These are phyloP conservation scores for Meiosimyza platycephala DNA, from an alignment of 2,888 invertebrate species.

Conservation along the genomic window DNA sequence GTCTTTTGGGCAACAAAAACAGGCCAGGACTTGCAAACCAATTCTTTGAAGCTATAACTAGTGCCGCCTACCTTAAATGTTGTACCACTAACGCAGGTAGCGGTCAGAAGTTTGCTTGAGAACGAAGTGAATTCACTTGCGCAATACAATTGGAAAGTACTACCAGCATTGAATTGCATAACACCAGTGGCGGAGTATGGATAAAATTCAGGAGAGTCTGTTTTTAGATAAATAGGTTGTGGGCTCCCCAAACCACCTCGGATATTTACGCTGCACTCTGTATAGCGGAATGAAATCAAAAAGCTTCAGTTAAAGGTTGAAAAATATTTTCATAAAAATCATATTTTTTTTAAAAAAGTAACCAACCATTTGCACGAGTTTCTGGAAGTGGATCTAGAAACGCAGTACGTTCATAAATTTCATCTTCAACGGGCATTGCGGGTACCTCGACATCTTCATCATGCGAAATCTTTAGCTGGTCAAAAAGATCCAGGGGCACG, in stretches of 20 bases:
- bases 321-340: background rate
- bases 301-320: background rate
- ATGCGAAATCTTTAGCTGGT: conserved; percentile 30
- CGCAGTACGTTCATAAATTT: conserved; percentile 43
- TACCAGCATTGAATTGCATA: conserved; percentile 54
- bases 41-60: conserved; percentile 56
- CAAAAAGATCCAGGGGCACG: conserved; percentile 34
- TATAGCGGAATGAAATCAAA: background rate
- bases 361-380: conserved; percentile 51
- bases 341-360: background rate
- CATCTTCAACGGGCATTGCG: conserved; percentile 45
- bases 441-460: conserved; percentile 43
- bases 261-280: conserved; percentile 55
- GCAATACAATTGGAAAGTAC: conserved; percentile 60
- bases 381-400: conserved; percentile 41
- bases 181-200: conserved; percentile 54
- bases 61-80: conserved; percentile 56
- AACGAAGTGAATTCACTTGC: conserved; percentile 53
- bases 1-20: conserved; percentile 57
- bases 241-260: conserved; percentile 66
- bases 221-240: conserved; percentile 71
- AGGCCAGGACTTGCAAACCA: conserved; percentile 63
- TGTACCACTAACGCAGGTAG: conserved; percentile 58
- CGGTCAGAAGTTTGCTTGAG: conserved; percentile 53
- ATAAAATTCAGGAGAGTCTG: conserved; percentile 59